These are phyloP conservation scores for Diphyllodes magnificus DNA, from an alignment of 2,113 vertebrate genomes.

Conservation along the genomic window DNA sequence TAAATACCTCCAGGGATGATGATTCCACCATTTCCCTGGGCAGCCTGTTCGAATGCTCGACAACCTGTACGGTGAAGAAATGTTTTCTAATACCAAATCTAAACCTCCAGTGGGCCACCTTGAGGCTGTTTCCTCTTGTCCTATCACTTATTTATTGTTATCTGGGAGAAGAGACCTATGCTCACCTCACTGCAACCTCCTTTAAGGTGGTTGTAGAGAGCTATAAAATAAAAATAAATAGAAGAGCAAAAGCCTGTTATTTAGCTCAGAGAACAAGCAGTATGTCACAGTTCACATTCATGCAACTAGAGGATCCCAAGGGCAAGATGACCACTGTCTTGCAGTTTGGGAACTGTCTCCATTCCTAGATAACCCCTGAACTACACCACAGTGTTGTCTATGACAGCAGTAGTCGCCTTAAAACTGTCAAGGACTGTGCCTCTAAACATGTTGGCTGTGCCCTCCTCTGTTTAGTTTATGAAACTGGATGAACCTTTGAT, in stretches of 20 bases:
- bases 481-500: background rate
- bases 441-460: background rate
- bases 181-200: background rate
- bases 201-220: background rate
- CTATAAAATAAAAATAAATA: background rate
- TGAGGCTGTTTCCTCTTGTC: background rate
- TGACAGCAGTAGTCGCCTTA: background rate
- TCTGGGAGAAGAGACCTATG: background rate
- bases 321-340: background rate
- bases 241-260: background rate
- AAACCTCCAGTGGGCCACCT: background rate
- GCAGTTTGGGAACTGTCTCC: background rate
- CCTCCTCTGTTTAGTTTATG: background rate
- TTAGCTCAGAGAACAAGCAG: background rate
- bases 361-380: background rate
- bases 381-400: background rate
- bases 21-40: background rate
- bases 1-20: background rate
- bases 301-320: background rate
- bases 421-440: background rate
- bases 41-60: background rate
- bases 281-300: background rate
- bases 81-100: background rate
- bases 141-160: background rate
- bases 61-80: background rate